These are phyloP conservation scores for Brachionus plicatilis DNA, from an alignment of 1,140 invertebrate genomes.

Conservation along the genomic window DNA sequence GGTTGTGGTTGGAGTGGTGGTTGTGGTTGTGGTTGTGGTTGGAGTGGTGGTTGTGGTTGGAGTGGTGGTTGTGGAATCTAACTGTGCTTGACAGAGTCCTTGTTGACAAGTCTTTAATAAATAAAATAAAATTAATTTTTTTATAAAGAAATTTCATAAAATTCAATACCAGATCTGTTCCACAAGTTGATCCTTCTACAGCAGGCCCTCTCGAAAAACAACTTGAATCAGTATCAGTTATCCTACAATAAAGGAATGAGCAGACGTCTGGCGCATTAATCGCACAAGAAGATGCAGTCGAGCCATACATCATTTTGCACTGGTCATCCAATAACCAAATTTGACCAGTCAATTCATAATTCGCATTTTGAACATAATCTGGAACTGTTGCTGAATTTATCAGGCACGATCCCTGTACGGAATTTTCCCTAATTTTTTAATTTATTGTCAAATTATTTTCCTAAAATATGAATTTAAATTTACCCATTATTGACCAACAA, in stretches of 20 bases:
- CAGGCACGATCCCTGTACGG: not conserved
- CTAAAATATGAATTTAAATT: not conserved
- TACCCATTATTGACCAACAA: conserved; percentile 8
- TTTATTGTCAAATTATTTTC: not conserved
- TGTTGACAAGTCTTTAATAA: not conserved
- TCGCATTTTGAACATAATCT: not conserved
- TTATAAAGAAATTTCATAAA: not conserved
- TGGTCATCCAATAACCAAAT: not conserved
- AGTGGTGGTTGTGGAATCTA: not conserved
- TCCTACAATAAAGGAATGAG: not conserved
- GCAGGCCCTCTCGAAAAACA: not conserved
- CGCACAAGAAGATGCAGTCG: not conserved
- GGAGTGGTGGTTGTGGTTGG: not conserved
- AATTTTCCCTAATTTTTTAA: not conserved
- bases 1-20: not conserved
- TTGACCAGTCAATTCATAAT: not conserved
- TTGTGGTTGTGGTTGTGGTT: not conserved
- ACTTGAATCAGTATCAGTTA: not conserved
- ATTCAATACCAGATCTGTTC: not conserved
- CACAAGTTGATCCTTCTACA: not conserved
- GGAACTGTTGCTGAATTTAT: not conserved
- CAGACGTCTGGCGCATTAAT: not conserved
- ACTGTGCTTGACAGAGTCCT: not conserved
- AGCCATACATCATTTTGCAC: not conserved
- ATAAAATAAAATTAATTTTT: not conserved